These are phyloP conservation scores for Notothenia rossii DNA, from an alignment of 2,113 vertebrate species.

Conservation along the genomic window DNA sequence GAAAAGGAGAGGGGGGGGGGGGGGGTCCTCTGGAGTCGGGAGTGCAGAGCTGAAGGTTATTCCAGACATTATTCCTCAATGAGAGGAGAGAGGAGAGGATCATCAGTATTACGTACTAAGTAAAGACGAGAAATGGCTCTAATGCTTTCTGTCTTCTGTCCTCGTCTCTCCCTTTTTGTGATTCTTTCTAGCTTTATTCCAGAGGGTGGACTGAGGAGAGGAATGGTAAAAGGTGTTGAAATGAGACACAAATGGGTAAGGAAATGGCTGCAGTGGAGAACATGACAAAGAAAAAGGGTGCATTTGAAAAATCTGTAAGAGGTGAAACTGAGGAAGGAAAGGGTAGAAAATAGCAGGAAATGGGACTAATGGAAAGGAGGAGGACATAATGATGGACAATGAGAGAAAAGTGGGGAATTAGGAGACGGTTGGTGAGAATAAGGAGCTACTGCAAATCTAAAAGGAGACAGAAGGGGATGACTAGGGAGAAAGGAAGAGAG, in stretches of 20 bases:
- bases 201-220: background rate
- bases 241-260: background rate
- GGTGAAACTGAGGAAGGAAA: background rate
- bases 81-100: constrained; percentile 52
- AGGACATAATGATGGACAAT: too few relatives aligned
- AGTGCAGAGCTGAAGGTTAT: constrained; percentile 75
- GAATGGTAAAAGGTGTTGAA: background rate
- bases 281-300: background rate
- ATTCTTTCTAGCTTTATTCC: background rate
- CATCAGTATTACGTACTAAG: constrained; percentile 49
- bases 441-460: too few relatives aligned
- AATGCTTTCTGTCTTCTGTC: constrained; percentile 28
- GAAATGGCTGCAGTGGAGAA: background rate
- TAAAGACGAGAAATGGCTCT: constrained; percentile 19
- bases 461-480: too few relatives aligned
- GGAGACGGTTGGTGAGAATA: too few relatives aligned
- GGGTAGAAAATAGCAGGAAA: too few relatives aligned
- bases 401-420: too few relatives aligned
- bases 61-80: constrained; percentile 67
- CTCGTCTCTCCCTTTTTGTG: constrained; percentile 20
- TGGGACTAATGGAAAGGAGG: background rate
- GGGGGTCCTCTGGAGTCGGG: constrained; percentile 39
- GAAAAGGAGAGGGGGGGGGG: background rate
- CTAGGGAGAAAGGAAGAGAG: background rate
- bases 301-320: too few relatives aligned